Evolutionary conservation across 2,888 invertebrate genomes (phyloP), one percentile per base, ranked within the genome.

Genomic region (Erebia aethiops): DNA sequence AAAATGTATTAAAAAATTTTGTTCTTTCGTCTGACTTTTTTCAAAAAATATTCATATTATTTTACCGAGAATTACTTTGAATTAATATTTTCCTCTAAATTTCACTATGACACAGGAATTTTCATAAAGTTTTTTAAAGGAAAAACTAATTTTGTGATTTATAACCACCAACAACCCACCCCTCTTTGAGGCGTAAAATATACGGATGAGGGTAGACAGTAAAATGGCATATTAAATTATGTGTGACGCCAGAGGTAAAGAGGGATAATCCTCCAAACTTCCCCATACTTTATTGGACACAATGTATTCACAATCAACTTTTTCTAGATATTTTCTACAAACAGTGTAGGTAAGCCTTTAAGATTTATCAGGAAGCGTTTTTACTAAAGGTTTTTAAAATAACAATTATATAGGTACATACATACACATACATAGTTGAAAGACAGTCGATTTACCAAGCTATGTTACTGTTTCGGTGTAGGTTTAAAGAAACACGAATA

Each of bases 191-290:
- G 43, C 65, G 54, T 56, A 43, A 79, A 80, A 77, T 26, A 78
- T 78, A 74, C 80, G 78, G 87, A 90, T 85, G 81, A 88, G 90
- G 90, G 90, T 90, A 83, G 87, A 90, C 90, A 89, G 83, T 78
- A 79, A 87, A 86, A 81, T 87, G 90, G 84, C 89, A 87, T 82
- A 85, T 90, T 89, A 90, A 89, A 89, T 89, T 89, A 89, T 89
- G 86, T 87, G 84, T 85, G 82, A 84, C 87, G 81, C 78, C 80
- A 77, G 79, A 87, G 84, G 89, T 87, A 89, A 89, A 85, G 84
- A 89, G 87, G 91, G 91, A 90, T 91, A 91, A 91, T 89, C 91
- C 87, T 76, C 74, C 81, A 83, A 86, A 81, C 82, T 87, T 85
- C 82, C 84, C 80, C 80, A n/a, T 82, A 85, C 86, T 87, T 89